Conservation (phyloP, 2,113 vertebrate genomes). For the Ia io region DNA sequence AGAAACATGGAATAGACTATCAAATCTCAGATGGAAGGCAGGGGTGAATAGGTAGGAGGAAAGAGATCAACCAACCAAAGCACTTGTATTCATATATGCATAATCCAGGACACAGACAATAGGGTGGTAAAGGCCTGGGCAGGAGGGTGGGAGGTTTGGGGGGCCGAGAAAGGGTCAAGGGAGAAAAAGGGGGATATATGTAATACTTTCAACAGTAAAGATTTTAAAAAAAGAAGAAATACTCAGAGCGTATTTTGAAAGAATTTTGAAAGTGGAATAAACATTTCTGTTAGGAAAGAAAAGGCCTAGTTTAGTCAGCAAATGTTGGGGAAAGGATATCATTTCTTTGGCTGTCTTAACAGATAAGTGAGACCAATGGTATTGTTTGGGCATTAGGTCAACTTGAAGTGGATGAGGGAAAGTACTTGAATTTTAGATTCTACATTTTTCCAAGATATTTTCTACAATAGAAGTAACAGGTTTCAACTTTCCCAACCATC, state of each 20-base stretch:
- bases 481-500: background rate
- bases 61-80: too few relatives aligned
- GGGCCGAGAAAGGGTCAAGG: too few relatives aligned
- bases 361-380: background rate
- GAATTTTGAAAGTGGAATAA: background rate
- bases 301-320: background rate
- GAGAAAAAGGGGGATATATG: too few relatives aligned
- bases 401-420: background rate
- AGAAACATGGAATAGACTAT: too few relatives aligned
- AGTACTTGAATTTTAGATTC: background rate
- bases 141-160: too few relatives aligned
- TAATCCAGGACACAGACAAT: too few relatives aligned
- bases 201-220: too few relatives aligned
- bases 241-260: background rate
- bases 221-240: background rate
- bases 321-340: background rate
- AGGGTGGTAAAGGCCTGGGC: too few relatives aligned
- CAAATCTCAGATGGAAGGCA: too few relatives aligned
- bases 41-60: too few relatives aligned
- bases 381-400: background rate
- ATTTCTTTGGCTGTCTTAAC: background rate
- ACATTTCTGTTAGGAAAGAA: background rate
- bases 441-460: background rate
- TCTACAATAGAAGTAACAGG: background rate
- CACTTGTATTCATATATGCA: too few relatives aligned